Conservation (phyloP, 2,797 vertebrate species). For the Urosaurus nigricauda region DNA sequence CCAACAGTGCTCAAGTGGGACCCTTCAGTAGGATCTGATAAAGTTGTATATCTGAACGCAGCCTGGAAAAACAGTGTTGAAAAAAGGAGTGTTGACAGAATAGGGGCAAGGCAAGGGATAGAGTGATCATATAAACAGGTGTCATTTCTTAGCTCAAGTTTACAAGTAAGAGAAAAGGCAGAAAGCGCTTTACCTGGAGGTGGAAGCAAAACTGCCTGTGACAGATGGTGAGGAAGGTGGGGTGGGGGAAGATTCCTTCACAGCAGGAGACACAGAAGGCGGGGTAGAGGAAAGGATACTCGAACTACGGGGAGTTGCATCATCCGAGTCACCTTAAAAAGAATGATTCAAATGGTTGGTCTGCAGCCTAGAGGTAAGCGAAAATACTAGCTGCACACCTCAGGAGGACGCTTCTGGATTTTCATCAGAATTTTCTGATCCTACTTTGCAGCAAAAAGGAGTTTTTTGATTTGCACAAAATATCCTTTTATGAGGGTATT, state of each 20-base stretch:
- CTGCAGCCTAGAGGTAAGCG: neutral
- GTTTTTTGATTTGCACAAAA: neutral
- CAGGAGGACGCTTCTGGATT: neutral
- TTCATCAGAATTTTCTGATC: too few species aligned
- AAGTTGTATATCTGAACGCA: neutral
- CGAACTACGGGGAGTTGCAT: conserved; percentile 89
- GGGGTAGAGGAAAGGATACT: conserved; percentile 91
- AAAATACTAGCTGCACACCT: neutral
- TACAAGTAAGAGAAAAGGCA: conserved; percentile 39
- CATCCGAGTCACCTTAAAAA: conserved; percentile 93
- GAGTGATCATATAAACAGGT: neutral
- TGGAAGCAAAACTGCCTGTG: conserved; percentile 87
- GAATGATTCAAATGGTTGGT: conserved; percentile 52
- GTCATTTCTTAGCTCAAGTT: conserved; percentile 11
- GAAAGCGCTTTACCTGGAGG: conserved; percentile 84
- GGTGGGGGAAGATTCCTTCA: conserved; percentile 94
- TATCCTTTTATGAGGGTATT: neutral
- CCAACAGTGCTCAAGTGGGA: too few species aligned
- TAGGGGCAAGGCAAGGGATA: neutral
- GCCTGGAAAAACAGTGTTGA: neutral
- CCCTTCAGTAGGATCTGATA: neutral
- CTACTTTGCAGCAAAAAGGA: neutral
- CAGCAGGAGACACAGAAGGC: conserved; percentile 89
- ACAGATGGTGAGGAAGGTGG: conserved; percentile 96
- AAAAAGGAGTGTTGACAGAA: neutral